A percentile compares a stretch with the other conserved stretches of the same genome.
Evolutionary conservation across 2,797 vertebrate species (phyloP).

Genomic region (Falco biarmicus): DNA sequence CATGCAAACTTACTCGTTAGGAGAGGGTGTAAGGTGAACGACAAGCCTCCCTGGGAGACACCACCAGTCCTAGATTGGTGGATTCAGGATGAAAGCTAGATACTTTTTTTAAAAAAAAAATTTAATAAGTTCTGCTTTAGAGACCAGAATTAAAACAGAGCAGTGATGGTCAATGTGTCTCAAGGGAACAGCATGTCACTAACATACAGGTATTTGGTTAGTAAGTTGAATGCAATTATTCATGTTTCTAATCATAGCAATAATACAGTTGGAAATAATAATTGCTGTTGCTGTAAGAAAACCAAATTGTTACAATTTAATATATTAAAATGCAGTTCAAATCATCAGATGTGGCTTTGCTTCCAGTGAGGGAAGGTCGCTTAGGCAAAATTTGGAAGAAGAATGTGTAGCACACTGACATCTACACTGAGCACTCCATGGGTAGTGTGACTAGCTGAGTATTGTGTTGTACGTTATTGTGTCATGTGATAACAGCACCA

Average conservation of each 20-base stretch:
- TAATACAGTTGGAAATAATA: background rate
- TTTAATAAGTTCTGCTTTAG: background rate
- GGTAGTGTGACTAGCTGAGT: background rate
- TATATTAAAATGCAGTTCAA: background rate
- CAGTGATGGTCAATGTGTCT: background rate
- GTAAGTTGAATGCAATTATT: background rate
- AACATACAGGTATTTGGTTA: background rate
- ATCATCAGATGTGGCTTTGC: background rate
- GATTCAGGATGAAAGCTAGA: slow-evolving; percentile 47
- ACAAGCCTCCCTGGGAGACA: background rate
- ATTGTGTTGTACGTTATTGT: slow-evolving; percentile 33
- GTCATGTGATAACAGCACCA: slow-evolving; percentile 49
- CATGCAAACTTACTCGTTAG: background rate
- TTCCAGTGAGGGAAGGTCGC: background rate
- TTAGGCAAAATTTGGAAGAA: background rate
- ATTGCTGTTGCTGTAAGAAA: background rate
- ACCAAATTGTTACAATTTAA: background rate
- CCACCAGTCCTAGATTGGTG: slow-evolving; percentile 45
- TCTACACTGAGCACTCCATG: background rate
- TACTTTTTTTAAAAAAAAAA: background rate
- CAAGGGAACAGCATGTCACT: background rate
- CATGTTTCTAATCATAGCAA: background rate
- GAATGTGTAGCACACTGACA: background rate
- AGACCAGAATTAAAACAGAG: background rate
- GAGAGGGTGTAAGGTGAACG: background rate